phyloP scores from a whole-genome alignment of 2,888 invertebrate species.

The Pinctada fucata region DNA sequence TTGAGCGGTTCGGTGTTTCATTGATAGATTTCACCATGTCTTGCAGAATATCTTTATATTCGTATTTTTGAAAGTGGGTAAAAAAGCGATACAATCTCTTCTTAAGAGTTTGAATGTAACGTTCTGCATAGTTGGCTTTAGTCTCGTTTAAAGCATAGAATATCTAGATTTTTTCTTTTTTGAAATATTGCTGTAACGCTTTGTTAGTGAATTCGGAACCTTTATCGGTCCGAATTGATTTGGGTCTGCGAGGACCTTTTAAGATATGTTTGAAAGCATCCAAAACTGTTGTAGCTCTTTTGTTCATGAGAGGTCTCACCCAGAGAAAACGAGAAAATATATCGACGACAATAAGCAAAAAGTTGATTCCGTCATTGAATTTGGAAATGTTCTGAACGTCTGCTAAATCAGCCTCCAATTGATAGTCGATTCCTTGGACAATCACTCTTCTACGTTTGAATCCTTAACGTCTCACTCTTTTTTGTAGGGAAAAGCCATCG shows the following conservation, averaged over 20 bases:
- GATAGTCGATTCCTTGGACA: not conserved
- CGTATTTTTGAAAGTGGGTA: not conserved
- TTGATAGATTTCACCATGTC: constrained; percentile 22
- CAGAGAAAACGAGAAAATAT: constrained; percentile 20
- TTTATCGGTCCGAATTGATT: constrained; percentile 12
- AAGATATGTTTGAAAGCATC: constrained; percentile 15
- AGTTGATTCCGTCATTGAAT: not conserved
- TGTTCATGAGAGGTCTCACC: constrained; percentile 12
- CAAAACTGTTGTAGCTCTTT: constrained; percentile 3
- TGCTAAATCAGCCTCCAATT: constrained; percentile 19
- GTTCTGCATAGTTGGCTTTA: not conserved
- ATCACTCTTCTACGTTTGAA: constrained; percentile 15
- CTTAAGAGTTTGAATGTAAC: not conserved
- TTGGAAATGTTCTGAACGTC: not conserved
- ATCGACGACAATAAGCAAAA: constrained; percentile 14
- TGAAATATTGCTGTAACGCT: constrained; percentile 15
- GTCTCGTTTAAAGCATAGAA: constrained; percentile 18
- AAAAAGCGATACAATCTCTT: constrained; percentile 14
- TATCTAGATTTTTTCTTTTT: not conserved
- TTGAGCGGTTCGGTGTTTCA: constrained; percentile 23
- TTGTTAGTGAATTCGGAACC: constrained; percentile 22
- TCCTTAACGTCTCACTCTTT: not conserved
- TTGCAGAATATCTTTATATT: constrained; percentile 28
- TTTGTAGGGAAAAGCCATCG: constrained; percentile 14
- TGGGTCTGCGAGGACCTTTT: not conserved